A percentile compares a stretch with the other conserved stretches of the same genome.
phyloP scores from a whole-genome alignment of 2,113 vertebrate species.

The Sakesphorus luctuosus region DNA sequence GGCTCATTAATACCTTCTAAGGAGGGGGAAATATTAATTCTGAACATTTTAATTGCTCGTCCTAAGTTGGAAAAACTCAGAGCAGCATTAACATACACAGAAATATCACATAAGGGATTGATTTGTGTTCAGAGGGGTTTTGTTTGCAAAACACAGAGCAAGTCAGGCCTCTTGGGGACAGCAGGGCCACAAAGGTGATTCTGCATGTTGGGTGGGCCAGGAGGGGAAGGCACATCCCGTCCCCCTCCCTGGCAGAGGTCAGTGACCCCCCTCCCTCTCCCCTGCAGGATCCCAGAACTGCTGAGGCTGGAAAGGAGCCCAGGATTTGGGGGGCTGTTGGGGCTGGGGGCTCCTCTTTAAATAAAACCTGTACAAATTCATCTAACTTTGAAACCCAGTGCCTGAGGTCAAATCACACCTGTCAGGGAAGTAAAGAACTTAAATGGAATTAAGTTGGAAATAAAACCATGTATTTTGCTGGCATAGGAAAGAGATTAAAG shows the following conservation, averaged over 20 bases:
- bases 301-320: not conserved
- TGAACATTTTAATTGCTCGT: fast-evolving
- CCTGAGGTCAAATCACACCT: not conserved
- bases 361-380: not conserved
- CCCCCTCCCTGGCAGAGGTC: not conserved
- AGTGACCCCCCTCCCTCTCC: not conserved
- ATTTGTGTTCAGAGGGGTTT: not conserved
- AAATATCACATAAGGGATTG: fast-evolving
- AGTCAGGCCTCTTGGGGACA: not conserved
- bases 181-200: fast-evolving
- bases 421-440: not conserved
- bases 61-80: not conserved
- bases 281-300: not conserved
- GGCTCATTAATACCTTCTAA: fast-evolving
- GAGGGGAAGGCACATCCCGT: fast-evolving
- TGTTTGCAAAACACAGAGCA: not conserved
- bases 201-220: fast-evolving
- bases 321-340: too few relatives aligned
- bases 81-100: fast-evolving
- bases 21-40: fast-evolving
- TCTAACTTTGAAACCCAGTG: not conserved
- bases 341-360: not conserved
- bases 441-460: not conserved
- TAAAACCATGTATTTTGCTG: not conserved
- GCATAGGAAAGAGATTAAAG: not conserved